These are phyloP conservation scores for Cheilosia urbana DNA, from an alignment of 2,888 invertebrate species.

Conservation along the genomic window DNA sequence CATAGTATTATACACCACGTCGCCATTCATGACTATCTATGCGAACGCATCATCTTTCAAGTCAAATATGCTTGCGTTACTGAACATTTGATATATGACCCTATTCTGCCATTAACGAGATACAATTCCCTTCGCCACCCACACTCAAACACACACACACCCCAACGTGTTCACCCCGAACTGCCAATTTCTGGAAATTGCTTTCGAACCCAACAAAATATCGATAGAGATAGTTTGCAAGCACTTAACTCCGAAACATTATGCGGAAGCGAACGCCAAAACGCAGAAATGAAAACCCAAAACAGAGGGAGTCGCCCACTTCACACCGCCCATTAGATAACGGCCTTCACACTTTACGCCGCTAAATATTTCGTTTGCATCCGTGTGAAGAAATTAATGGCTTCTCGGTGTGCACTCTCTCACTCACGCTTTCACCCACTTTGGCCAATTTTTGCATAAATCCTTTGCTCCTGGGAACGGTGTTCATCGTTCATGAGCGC, in stretches of 20 bases:
- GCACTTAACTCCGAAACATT: constrained; percentile 17
- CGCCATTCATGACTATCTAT: background rate
- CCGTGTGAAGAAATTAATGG: constrained; percentile 48
- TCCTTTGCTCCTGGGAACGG: constrained; percentile 33
- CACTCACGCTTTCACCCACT: background rate
- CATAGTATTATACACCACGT: background rate
- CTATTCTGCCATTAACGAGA: background rate
- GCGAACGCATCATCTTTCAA: background rate
- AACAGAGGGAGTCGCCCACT: constrained; percentile 20
- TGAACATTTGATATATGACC: constrained; percentile 22
- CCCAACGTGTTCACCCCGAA: background rate
- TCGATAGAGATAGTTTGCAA: constrained; percentile 12
- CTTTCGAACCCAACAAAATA: constrained; percentile 14
- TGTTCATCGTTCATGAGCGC: background rate
- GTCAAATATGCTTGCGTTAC: constrained; percentile 10
- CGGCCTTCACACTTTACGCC: constrained; percentile 50
- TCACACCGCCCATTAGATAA: constrained; percentile 49
- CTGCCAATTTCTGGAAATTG: constrained; percentile 31
- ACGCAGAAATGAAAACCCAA: constrained; percentile 19
- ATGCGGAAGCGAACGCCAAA: constrained; percentile 22
- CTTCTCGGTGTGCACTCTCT: constrained; percentile 14
- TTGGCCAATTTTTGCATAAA: constrained; percentile 61
- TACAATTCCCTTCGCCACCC: background rate
- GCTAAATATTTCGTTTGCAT: constrained; percentile 61
- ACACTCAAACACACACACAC: background rate